Evolutionary conservation across 2,888 invertebrate species (phyloP).

Genomic region (Cyaniris semiargus): DNA sequence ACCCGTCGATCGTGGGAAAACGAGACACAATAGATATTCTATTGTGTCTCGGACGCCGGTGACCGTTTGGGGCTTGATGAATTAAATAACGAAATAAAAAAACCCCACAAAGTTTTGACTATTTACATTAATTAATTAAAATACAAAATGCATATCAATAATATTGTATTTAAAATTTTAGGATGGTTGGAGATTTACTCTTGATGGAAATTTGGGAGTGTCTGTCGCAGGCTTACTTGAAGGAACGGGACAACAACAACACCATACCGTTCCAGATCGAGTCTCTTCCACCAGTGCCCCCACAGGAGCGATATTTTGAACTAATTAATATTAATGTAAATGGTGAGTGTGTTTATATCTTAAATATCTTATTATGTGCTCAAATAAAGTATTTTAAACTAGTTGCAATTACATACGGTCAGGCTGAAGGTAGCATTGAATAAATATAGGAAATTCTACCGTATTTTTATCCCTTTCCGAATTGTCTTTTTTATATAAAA

Average conservation of each 20-base stretch:
- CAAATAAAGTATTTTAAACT: not conserved
- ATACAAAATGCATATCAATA: too few species aligned
- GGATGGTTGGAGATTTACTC: slow-evolving; percentile 78
- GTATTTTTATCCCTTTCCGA: not conserved
- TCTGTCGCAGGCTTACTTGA: slow-evolving; percentile 58
- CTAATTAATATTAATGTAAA: slow-evolving; percentile 62
- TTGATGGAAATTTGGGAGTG: slow-evolving; percentile 83
- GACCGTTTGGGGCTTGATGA: too few species aligned
- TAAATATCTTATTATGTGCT: not conserved
- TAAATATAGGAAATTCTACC: not conserved
- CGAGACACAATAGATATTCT: too few species aligned
- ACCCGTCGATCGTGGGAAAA: too few species aligned
- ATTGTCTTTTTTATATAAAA: not conserved
- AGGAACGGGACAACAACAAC: slow-evolving; percentile 31
- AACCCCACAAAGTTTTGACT: too few species aligned
- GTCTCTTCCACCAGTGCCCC: slow-evolving; percentile 58
- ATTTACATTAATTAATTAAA: too few species aligned
- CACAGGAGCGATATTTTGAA: slow-evolving; percentile 57
- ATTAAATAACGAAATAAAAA: too few species aligned
- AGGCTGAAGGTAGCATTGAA: not conserved
- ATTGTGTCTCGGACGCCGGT: too few species aligned
- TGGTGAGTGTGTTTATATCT: slow-evolving; percentile 49
- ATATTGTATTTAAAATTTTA: slow-evolving; percentile 40
- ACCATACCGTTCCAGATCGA: slow-evolving; percentile 60
- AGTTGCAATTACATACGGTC: not conserved